Evolutionary conservation across 2,113 vertebrate species (phyloP).

Genomic region (Pseudonaja textilis): DNA sequence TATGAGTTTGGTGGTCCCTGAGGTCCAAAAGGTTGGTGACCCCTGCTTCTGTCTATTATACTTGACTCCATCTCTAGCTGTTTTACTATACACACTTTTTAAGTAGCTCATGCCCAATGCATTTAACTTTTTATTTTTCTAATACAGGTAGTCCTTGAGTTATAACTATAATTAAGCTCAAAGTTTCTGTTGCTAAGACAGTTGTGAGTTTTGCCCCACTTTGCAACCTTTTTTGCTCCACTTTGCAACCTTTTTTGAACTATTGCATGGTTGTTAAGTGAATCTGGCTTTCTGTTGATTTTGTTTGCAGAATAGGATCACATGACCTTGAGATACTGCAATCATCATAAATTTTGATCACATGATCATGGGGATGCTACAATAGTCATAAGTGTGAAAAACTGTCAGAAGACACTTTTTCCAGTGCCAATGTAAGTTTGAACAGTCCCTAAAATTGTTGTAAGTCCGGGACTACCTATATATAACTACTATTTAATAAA

Average conservation of each 20-base stretch:
- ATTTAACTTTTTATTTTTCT: background rate
- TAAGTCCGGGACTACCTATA: background rate
- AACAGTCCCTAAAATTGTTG: background rate
- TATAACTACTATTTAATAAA: background rate
- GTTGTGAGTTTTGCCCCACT: background rate
- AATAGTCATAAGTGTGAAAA: too few species aligned
- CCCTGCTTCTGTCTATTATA: background rate
- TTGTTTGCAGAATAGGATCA: background rate
- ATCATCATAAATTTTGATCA: too few species aligned
- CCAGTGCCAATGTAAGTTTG: background rate
- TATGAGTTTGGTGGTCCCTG: too few species aligned
- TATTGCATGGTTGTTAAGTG: too few species aligned
- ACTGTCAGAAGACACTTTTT: too few species aligned
- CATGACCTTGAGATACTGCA: too few species aligned
- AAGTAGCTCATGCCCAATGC: background rate
- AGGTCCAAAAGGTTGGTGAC: too few species aligned
- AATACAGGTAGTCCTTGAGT: background rate
- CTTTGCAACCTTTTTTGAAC: background rate
- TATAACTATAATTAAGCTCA: background rate
- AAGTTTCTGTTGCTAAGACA: background rate
- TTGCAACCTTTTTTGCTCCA: background rate
- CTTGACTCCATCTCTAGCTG: background rate
- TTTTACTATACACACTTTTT: background rate
- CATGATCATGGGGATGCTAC: too few species aligned
- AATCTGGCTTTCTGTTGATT: background rate